Percentiles rank a stretch among this genome's conserved stretches.
Evolutionary conservation across 2,113 vertebrate species (phyloP).

Genomic region (Stegostoma tigrinum): DNA sequence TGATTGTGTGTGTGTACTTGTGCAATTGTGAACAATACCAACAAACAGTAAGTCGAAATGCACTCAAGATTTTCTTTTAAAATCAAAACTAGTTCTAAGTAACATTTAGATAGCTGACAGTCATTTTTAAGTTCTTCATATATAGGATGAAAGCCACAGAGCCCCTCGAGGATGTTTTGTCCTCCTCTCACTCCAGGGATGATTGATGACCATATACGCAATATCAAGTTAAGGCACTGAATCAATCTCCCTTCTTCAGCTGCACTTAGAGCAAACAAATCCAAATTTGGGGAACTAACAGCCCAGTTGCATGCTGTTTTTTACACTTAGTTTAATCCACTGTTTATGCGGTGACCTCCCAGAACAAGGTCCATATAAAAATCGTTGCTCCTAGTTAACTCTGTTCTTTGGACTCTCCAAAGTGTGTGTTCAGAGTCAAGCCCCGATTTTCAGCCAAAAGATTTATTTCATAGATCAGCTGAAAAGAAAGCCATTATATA

Average conservation of each 20-base stretch:
- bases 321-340: background rate
- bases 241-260: background rate
- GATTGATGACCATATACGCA: background rate
- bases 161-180: background rate
- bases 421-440: background rate
- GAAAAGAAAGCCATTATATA: background rate
- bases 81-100: background rate
- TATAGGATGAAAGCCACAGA: background rate
- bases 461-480: background rate
- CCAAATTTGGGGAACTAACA: background rate
- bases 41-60: background rate
- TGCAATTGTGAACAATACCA: background rate
- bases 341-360: background rate
- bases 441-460: background rate
- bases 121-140: background rate
- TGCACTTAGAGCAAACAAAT: background rate
- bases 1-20: background rate
- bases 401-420: background rate
- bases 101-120: background rate
- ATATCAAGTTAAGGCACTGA: background rate
- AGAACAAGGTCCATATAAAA: background rate
- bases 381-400: background rate
- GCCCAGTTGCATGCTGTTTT: background rate
- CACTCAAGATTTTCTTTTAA: background rate
- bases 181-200: background rate